Percentiles rank a stretch among this genome's conserved stretches.
These are phyloP conservation scores for Champsocephalus gunnari DNA, from an alignment of 2,797 vertebrate genomes.

Conservation along the genomic window DNA sequence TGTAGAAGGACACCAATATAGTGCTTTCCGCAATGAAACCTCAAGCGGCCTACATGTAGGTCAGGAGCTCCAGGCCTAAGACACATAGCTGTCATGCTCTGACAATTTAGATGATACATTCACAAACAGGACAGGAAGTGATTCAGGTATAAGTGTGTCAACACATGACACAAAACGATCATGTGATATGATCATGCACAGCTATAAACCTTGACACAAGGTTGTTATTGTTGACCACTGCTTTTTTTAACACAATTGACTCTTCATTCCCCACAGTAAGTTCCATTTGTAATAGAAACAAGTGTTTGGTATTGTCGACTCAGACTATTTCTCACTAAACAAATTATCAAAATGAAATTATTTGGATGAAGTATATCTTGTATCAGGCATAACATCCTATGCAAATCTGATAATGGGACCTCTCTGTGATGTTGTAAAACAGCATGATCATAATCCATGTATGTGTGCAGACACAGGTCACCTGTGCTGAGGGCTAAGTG, in stretches of 20 bases:
- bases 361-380: background rate
- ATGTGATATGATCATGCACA: background rate
- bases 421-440: slow-evolving; percentile 50
- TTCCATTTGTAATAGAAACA: background rate
- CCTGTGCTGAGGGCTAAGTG: slow-evolving; percentile 55
- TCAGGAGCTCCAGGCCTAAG: slow-evolving; percentile 55
- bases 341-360: background rate
- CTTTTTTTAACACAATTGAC: background rate
- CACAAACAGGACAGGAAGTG: background rate
- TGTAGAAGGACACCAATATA: slow-evolving; percentile 21
- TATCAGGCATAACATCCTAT: slow-evolving; percentile 3
- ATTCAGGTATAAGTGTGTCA: no score
- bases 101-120: slow-evolving; percentile 9
- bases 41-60: slow-evolving; percentile 35
- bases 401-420: slow-evolving; percentile 4
- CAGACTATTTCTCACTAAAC: background rate
- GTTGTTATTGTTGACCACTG: no score
- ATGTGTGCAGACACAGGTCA: slow-evolving; percentile 50
- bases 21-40: slow-evolving; percentile 22
- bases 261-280: background rate
- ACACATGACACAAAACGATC: background rate
- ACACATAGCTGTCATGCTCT: background rate
- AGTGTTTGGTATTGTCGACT: background rate
- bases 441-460: slow-evolving; percentile 60
- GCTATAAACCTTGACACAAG: no score